phyloP scores from a whole-genome alignment of 2,888 invertebrate genomes.

The Eupeodes luniger region DNA sequence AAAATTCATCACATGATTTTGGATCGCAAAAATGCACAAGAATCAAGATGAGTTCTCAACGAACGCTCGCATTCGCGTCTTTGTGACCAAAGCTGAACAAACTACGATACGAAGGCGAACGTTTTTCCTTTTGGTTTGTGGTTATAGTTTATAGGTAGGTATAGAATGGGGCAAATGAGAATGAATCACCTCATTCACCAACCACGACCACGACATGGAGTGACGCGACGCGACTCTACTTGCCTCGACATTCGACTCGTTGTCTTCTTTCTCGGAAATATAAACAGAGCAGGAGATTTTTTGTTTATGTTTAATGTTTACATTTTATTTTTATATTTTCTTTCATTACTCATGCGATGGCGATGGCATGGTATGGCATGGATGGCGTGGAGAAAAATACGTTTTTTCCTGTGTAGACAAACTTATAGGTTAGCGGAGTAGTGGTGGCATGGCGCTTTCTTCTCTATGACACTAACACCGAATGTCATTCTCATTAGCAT shows the following conservation, averaged over 20 bases:
- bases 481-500: constrained; percentile 22
- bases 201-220: background rate
- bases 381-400: constrained; percentile 29
- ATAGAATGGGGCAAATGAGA: too few relatives aligned
- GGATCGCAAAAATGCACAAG: constrained; percentile 7
- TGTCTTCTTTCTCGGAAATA: constrained; percentile 57
- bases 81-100: background rate
- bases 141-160: background rate
- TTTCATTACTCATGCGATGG: constrained; percentile 55
- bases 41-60: background rate
- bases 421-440: constrained; percentile 49
- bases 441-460: constrained; percentile 20
- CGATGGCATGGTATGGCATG: background rate
- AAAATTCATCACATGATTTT: constrained; percentile 62
- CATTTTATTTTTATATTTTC: constrained; percentile 57
- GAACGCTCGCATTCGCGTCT: background rate
- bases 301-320: constrained; percentile 56
- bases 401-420: constrained; percentile 59
- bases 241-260: background rate
- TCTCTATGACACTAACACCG: background rate
- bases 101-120: background rate
- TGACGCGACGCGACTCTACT: constrained; percentile 12
- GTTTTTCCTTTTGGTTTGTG: background rate
- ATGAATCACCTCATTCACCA: constrained; percentile 21
- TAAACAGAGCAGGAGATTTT: constrained; percentile 58